Percentiles rank a stretch among this genome's conserved stretches.
phyloP scores from a whole-genome alignment of 2,888 invertebrate genomes.

The Thymelicus sylvestris region DNA sequence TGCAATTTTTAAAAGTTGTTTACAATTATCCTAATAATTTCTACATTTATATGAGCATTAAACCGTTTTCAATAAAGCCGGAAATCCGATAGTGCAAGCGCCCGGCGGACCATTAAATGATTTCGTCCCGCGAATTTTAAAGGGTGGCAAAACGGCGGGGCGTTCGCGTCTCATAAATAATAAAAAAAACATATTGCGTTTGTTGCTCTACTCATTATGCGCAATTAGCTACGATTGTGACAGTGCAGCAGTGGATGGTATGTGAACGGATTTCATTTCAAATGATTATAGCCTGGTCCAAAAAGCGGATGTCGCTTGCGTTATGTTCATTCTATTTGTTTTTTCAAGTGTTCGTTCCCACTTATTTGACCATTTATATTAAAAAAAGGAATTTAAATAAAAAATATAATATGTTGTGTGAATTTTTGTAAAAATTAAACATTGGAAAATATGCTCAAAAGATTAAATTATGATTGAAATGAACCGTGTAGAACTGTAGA shows the following conservation, averaged over 20 bases:
- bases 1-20: neutral
- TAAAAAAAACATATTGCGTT: slow-evolving; percentile 81
- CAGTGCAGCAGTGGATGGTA: slow-evolving; percentile 67
- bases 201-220: slow-evolving; percentile 81
- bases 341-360: neutral
- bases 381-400: neutral
- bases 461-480: too few relatives aligned
- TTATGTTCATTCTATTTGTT: slow-evolving; percentile 38
- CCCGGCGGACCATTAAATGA: slow-evolving; percentile 79
- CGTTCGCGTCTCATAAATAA: slow-evolving; percentile 77
- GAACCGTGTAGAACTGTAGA: too few relatives aligned
- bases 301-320: slow-evolving; percentile 54
- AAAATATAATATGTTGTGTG: too few relatives aligned
- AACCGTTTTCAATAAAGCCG: slow-evolving; percentile 55
- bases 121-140: slow-evolving; percentile 67
- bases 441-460: too few relatives aligned
- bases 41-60: slow-evolving; percentile 9
- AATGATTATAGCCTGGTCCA: slow-evolving; percentile 45
- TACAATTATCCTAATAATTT: neutral
- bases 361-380: neutral
- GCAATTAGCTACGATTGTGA: slow-evolving; percentile 84
- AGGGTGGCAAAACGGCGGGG: slow-evolving; percentile 72
- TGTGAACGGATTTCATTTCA: slow-evolving; percentile 76
- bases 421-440: too few relatives aligned
- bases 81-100: slow-evolving; percentile 78